Evolutionary conservation across 2,113 vertebrate genomes (phyloP).

Genomic region (Rhinopomastus cyanomelas): DNA sequence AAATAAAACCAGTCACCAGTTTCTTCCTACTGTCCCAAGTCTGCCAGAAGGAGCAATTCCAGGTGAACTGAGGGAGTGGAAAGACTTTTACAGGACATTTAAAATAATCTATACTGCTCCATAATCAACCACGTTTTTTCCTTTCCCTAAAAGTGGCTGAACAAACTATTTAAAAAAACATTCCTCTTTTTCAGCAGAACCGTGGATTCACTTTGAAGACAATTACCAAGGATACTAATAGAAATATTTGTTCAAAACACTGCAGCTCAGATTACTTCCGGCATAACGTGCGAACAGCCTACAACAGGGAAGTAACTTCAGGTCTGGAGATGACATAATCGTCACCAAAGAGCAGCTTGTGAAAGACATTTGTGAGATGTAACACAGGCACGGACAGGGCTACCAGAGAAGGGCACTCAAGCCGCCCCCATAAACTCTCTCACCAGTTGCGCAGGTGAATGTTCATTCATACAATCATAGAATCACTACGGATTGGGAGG

Average conservation of each 20-base stretch:
- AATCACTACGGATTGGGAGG: no score
- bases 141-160: not conserved
- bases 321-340: not conserved
- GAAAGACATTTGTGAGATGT: not conserved
- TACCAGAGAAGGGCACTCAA: rapidly evolving
- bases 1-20: not conserved
- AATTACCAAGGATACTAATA: not conserved
- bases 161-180: not conserved
- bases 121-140: not conserved
- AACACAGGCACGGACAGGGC: not conserved
- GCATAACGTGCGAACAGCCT: not conserved
- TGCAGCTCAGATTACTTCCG: not conserved
- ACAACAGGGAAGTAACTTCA: not conserved
- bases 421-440: not conserved
- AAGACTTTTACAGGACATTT: not conserved
- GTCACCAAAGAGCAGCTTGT: not conserved
- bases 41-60: not conserved
- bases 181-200: not conserved
- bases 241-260: not conserved
- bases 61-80: not conserved
- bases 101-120: not conserved
- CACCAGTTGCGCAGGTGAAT: not conserved
- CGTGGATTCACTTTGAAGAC: not conserved
- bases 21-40: not conserved
- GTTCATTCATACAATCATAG: no score